A percentile compares a stretch with the other conserved stretches of the same genome.
phyloP scores from a whole-genome alignment of 1,140 invertebrate genomes.

The Brachionus rubens region DNA sequence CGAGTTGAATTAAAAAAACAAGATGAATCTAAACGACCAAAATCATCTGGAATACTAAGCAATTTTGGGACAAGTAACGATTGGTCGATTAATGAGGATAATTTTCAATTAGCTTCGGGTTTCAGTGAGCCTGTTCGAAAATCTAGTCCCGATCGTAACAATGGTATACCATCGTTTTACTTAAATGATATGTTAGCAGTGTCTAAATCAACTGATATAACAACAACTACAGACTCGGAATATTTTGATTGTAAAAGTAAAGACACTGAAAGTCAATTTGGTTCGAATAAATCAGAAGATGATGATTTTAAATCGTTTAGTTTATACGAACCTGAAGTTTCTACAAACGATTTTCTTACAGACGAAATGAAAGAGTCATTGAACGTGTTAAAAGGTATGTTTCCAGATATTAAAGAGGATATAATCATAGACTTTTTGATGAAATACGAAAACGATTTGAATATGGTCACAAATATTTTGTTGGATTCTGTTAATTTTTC shows the following conservation, averaged over 20 bases:
- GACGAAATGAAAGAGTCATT: neutral
- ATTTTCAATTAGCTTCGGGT: neutral
- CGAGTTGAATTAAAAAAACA: neutral
- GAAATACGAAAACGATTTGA: slow-evolving; percentile 34
- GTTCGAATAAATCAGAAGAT: slow-evolving; percentile 9
- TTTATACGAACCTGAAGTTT: neutral
- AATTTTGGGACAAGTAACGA: slow-evolving; percentile 7
- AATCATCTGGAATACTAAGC: neutral
- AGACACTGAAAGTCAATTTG: neutral
- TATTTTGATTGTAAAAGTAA: slow-evolving; percentile 26
- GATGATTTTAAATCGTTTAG: slow-evolving; percentile 31
- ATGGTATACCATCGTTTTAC: neutral
- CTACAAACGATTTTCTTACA: neutral
- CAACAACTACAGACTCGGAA: slow-evolving; percentile 33
- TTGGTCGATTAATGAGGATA: neutral
- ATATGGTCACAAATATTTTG: slow-evolving; percentile 34
- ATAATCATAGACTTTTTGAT: slow-evolving; percentile 34
- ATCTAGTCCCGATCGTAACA: neutral
- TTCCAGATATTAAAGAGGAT: slow-evolving; percentile 28
- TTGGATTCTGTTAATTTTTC: slow-evolving; percentile 30
- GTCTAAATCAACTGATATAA: slow-evolving; percentile 16
- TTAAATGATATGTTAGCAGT: neutral
- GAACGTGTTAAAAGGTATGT: slow-evolving; percentile 4
- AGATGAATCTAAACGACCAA: neutral
- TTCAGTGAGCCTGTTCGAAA: neutral